Percentiles rank a stretch among this genome's conserved stretches.
Evolutionary conservation across 2,797 vertebrate genomes (phyloP).

Genomic region (Liasis olivaceus): DNA sequence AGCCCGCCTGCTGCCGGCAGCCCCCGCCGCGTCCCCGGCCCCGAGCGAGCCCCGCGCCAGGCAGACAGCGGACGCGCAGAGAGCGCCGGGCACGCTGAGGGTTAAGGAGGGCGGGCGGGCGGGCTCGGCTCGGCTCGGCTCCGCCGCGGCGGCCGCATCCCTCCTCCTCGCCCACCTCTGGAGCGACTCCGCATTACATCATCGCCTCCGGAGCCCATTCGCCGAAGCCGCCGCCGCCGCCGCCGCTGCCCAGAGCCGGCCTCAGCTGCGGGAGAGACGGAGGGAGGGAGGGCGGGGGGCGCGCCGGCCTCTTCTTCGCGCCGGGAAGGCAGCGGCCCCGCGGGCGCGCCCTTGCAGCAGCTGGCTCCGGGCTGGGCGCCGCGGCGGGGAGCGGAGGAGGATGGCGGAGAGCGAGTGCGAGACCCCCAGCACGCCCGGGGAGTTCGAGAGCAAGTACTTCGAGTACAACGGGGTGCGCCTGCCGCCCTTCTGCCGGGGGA

Average conservation of each 20-base stretch:
- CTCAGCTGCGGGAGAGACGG: not conserved
- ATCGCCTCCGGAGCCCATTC: conserved; percentile 70
- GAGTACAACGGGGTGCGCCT: conserved; percentile 95
- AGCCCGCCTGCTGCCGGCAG: too few relatives aligned
- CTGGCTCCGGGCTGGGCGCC: not conserved
- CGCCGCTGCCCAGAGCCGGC: not conserved
- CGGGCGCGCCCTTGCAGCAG: not conserved
- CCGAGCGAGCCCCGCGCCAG: not conserved
- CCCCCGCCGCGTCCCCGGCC: not conserved
- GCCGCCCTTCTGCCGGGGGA: conserved; percentile 96
- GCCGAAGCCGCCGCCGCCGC: conserved; percentile 36
- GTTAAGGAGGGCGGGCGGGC: not conserved
- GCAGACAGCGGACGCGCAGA: not conserved
- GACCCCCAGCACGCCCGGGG: conserved; percentile 94
- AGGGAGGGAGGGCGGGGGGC: fast-evolving
- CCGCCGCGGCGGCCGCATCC: not conserved
- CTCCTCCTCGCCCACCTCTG: not conserved
- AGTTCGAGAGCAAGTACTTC: conserved; percentile 98
- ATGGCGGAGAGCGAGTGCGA: conserved; percentile 97
- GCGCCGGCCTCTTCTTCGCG: not conserved
- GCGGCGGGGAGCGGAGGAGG: conserved; percentile 46
- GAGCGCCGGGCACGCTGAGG: not conserved
- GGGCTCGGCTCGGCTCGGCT: not conserved
- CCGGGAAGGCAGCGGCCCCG: not conserved
- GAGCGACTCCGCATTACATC: conserved; percentile 72